A percentile compares a stretch with the other conserved stretches of the same genome.
Conservation (phyloP, 2,113 vertebrate species). For the Tylochromis polylepis region DNA sequence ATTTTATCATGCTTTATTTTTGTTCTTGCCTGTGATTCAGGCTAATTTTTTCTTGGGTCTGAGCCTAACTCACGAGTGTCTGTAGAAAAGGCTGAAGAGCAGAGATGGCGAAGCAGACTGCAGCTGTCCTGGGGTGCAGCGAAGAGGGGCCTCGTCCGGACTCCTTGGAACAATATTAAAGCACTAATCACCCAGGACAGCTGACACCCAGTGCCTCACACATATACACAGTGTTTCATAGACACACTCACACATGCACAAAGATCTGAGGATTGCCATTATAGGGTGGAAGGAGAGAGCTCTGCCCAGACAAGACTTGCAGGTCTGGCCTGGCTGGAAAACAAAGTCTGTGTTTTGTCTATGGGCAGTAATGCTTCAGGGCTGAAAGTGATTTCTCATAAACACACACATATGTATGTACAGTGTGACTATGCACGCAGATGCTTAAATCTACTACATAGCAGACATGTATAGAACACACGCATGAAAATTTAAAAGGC, state of each 20-base stretch:
- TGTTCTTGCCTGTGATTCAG: constrained; percentile 4
- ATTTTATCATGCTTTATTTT: background rate
- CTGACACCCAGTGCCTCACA: constrained; percentile 65
- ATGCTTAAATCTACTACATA: constrained; percentile 14
- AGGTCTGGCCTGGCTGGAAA: constrained; percentile 73
- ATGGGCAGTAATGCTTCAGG: constrained; percentile 70
- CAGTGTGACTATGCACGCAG: background rate
- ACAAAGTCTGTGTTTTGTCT: constrained; percentile 89
- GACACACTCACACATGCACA: constrained; percentile 43
- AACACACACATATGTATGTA: constrained; percentile 26
- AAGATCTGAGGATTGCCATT: constrained; percentile 59
- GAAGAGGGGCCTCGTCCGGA: constrained; percentile 63
- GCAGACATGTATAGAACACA: background rate
- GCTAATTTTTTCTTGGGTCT: constrained; percentile 3
- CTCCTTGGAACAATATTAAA: constrained; percentile 73
- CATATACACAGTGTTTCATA: constrained; percentile 36
- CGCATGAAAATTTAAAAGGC: constrained; percentile 38
- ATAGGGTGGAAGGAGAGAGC: constrained; percentile 52
- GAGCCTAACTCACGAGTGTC: constrained; percentile 8
- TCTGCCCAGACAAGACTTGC: constrained; percentile 66
- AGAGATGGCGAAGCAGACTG: constrained; percentile 63
- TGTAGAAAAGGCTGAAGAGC: constrained; percentile 43
- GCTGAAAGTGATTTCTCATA: constrained; percentile 48
- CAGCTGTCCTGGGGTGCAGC: constrained; percentile 62
- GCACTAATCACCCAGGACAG: constrained; percentile 73